A percentile compares a stretch with the other conserved stretches of the same genome.
These are phyloP conservation scores for Diglossa cyanea DNA, from an alignment of 2,797 vertebrate species.

Conservation along the genomic window DNA sequence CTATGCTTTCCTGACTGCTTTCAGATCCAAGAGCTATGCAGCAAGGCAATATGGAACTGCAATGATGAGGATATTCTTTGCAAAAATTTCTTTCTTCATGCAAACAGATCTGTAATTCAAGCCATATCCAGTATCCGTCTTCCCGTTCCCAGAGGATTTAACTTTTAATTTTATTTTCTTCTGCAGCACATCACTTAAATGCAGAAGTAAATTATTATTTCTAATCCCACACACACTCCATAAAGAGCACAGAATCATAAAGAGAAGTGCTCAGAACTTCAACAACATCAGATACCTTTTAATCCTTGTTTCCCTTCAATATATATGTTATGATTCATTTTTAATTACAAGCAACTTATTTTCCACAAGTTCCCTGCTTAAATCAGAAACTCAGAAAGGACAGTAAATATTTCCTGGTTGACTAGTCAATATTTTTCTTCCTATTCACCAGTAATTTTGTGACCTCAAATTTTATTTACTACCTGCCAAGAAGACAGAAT, in stretches of 20 bases:
- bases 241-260: background rate
- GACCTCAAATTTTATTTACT: background rate
- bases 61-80: background rate
- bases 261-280: background rate
- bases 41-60: background rate
- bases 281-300: background rate
- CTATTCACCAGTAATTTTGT: background rate
- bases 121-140: rapidly evolving
- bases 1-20: background rate
- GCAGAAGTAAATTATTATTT: background rate
- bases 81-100: background rate
- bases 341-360: background rate
- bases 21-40: background rate
- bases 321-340: background rate
- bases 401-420: background rate
- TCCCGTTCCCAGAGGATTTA: background rate
- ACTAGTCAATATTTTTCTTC: background rate
- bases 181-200: background rate
- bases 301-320: background rate
- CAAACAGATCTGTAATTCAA: background rate
- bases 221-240: background rate
- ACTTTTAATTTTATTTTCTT: background rate
- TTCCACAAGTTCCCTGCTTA: background rate
- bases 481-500: background rate
- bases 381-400: background rate